Evolutionary conservation across 1,140 invertebrate species (phyloP), one percentile per base, ranked within the genome.

Genomic region (Macrobrachium rosenbergii): DNA sequence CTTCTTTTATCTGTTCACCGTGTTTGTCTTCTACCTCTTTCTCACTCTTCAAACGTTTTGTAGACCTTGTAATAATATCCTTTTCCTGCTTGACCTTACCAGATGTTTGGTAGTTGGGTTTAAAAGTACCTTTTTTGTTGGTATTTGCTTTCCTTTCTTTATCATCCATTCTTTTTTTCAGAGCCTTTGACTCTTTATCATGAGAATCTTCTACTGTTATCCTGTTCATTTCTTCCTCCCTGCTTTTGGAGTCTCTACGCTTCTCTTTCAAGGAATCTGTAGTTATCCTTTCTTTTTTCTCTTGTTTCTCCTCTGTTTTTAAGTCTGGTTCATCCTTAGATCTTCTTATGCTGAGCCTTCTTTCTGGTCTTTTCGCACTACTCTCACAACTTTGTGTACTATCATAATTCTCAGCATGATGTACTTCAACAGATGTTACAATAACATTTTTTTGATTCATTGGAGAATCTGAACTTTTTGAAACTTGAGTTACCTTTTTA

Each of bases 221-320:
- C 21, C 76, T 87, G 58, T 87, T 87, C 84, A 87, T 87, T 64
- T 87, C 84, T 17, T 87, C 84, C 52, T 76, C 84, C 21, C 84
- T 28, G 2, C 76, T 76, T 52, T 87, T 87, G 16, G 78, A 80
- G 14, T 87, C 84, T 37, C 78, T 79, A 45, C 84, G 76, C 73
- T 86, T 86, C 8, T 86, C 84, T 21, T 86, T 86, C 21, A 52
- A 64, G 19, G 77, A 80, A 37, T 86, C 78, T 60, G 63, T 79
- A 5, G n/a, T 21, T n/a, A 28, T n/a, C 58, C 64, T 67, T 60
- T 86, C 84, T 59, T 58, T 80, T 52, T 80, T 86, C 43, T 86
- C 84, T 21, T 59, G 45, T 45, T 86, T 80, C 23, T 86, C 84
- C 21, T 80, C 84, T 23, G 64, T 28, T 62, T 76, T 85, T 16